A percentile compares a stretch with the other conserved stretches of the same genome.
Evolutionary conservation across 1,140 invertebrate species (phyloP).

Genomic region (Oncopodura yosiiana): DNA sequence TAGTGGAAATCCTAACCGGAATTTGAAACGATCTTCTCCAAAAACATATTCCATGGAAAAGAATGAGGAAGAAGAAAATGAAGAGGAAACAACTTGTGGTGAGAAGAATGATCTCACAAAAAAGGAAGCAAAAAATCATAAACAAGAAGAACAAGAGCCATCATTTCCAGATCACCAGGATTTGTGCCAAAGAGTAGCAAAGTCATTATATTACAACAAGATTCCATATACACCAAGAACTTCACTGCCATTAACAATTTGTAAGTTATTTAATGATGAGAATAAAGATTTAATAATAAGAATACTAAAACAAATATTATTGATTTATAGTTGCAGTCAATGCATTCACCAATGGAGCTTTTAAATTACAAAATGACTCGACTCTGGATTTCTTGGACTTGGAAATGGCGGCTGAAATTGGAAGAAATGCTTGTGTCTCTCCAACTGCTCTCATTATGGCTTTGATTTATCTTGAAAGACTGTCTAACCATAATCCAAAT

Average conservation of each 20-base stretch:
- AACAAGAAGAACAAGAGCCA: not conserved
- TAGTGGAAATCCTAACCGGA: not conserved
- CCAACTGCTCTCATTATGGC: slow-evolving; percentile 72
- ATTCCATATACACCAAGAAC: slow-evolving; percentile 57
- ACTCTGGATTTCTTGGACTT: slow-evolving; percentile 68
- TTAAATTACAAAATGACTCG: slow-evolving; percentile 45
- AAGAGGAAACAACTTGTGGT: not conserved
- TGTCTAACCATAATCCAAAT: slow-evolving; percentile 66
- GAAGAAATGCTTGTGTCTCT: slow-evolving; percentile 69
- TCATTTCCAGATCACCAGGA: slow-evolving; percentile 55
- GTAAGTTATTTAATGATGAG: not conserved
- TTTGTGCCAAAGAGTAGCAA: slow-evolving; percentile 65
- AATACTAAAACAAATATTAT: slow-evolving; percentile 24
- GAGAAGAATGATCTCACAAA: not conserved
- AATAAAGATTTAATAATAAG: slow-evolving; percentile 7
- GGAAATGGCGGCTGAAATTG: slow-evolving; percentile 64
- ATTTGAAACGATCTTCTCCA: not conserved
- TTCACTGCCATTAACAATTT: slow-evolving; percentile 64
- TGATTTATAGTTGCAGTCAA: slow-evolving; percentile 64
- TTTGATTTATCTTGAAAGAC: slow-evolving; percentile 74
- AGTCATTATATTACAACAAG: slow-evolving; percentile 69
- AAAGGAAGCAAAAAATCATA: not conserved
- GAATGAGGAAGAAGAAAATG: not conserved
- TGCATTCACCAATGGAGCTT: slow-evolving; percentile 56
- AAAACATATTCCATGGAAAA: not conserved